A percentile compares a stretch with the other conserved stretches of the same genome.
These are phyloP conservation scores for Drosophila elegans DNA, from an alignment of 1,140 invertebrate species.

Conservation along the genomic window DNA sequence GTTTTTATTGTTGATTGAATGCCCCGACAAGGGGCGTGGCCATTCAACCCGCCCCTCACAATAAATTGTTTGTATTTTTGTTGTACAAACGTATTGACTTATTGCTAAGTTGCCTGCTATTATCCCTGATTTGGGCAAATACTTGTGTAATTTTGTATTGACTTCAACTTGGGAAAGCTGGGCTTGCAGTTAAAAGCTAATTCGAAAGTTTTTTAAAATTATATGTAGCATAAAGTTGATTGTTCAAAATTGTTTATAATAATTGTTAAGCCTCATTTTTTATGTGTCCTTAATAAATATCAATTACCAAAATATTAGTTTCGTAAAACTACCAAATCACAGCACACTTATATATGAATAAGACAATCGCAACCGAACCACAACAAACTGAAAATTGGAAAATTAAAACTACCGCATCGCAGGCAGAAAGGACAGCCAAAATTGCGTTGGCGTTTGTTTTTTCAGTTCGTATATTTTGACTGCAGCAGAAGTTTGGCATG, in stretches of 20 bases:
- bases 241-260: no score
- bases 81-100: constrained; percentile 9
- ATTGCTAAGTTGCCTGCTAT: neutral
- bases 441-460: constrained; percentile 29
- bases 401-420: constrained; percentile 39
- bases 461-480: constrained; percentile 49
- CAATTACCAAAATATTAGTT: neutral
- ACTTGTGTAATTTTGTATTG: constrained; percentile 1
- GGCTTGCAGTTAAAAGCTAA: no score
- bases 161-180: neutral
- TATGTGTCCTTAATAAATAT: no score
- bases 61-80: constrained; percentile 9
- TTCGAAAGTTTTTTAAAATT: no score
- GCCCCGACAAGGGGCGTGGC: constrained; percentile 11
- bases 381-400: constrained; percentile 37
- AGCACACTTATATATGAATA: constrained; percentile 1
- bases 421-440: constrained; percentile 16
- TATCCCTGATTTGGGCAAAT: neutral
- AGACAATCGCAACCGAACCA: constrained; percentile 24
- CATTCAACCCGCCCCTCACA: neutral
- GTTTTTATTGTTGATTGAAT: constrained; percentile 81
- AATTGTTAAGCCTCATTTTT: no score
- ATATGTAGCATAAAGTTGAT: no score
- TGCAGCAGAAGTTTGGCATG: constrained; percentile 66
- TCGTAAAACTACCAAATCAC: neutral